A percentile compares a stretch with the other conserved stretches of the same genome.
These are phyloP conservation scores for Ridgeia piscesae DNA, from an alignment of 1,140 invertebrate species.

Conservation along the genomic window DNA sequence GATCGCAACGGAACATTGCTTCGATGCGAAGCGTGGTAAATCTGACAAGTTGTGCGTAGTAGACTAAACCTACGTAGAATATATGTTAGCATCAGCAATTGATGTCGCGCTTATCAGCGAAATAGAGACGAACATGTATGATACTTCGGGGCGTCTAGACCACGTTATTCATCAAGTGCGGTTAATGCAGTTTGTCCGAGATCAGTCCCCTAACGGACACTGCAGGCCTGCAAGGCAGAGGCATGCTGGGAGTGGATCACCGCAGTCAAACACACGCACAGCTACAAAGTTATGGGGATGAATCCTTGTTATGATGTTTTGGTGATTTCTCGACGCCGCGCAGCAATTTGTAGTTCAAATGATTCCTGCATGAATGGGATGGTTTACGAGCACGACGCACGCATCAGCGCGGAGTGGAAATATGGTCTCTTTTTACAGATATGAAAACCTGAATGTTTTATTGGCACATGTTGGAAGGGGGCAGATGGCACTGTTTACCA, in stretches of 20 bases:
- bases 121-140: neutral
- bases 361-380: neutral
- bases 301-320: neutral
- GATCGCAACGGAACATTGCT: neutral
- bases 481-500: neutral
- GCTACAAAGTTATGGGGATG: neutral
- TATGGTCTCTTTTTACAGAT: neutral
- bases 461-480: neutral
- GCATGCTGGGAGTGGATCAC: neutral
- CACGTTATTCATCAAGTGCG: neutral
- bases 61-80: neutral
- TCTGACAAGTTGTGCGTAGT: neutral
- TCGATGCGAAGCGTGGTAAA: neutral
- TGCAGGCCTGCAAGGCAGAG: neutral
- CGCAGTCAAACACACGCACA: neutral
- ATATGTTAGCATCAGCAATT: neutral
- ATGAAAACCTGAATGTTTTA: neutral
- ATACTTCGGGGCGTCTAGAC: neutral
- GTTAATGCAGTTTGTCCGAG: neutral
- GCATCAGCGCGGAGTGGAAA: too few relatives aligned
- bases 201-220: neutral
- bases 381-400: neutral
- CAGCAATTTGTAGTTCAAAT: neutral
- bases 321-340: neutral
- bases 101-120: neutral